Evolutionary conservation across 2,113 vertebrate species (phyloP).

Genomic region (Euleptes europaea): DNA sequence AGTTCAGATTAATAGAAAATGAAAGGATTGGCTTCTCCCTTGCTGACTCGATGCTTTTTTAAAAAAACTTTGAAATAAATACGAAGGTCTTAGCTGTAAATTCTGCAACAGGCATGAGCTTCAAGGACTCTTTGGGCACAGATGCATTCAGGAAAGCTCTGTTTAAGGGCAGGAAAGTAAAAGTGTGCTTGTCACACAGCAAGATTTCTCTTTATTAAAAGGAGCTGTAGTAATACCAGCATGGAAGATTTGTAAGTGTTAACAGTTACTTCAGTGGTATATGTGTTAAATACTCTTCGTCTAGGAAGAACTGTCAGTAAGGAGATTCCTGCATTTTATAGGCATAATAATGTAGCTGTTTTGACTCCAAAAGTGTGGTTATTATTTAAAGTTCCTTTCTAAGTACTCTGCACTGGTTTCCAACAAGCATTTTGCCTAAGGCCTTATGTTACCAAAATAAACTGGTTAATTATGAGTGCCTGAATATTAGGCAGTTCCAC

Average conservation of each 20-base stretch:
- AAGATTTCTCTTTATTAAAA: no score
- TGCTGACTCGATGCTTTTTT: slow-evolving; percentile 25
- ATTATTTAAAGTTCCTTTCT: no score
- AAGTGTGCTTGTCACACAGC: neutral
- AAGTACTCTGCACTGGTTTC: no score
- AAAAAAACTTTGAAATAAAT: slow-evolving; percentile 21
- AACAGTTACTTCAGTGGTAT: neutral
- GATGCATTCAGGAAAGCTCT: neutral
- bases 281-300: neutral
- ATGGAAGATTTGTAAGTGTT: neutral
- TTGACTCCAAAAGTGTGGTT: no score
- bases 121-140: slow-evolving; percentile 1
- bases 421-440: no score
- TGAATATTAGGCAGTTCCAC: no score
- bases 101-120: neutral
- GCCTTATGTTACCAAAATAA: no score
- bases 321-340: neutral
- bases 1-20: slow-evolving; percentile 14
- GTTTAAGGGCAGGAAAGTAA: slow-evolving; percentile 15
- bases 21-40: slow-evolving; percentile 5
- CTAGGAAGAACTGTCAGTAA: neutral
- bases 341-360: no score
- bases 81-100: slow-evolving; percentile 5
- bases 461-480: no score
- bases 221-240: neutral